A percentile compares a stretch with the other conserved stretches of the same genome.
These are phyloP conservation scores for Andrena camellia DNA, from an alignment of 2,888 invertebrate genomes.

Conservation along the genomic window DNA sequence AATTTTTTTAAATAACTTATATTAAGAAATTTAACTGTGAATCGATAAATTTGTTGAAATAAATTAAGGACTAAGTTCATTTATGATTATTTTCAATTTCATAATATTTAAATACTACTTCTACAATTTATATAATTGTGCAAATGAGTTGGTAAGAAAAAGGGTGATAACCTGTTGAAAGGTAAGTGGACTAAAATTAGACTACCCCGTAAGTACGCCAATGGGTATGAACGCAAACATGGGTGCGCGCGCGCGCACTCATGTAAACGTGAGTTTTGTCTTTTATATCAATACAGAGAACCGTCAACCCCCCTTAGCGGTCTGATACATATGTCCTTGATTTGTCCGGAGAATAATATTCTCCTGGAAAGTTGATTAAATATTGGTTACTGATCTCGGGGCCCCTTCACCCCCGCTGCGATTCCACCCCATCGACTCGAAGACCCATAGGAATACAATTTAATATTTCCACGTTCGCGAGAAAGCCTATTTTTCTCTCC, in stretches of 20 bases:
- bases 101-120: neutral
- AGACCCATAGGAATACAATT: constrained; percentile 76
- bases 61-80: neutral
- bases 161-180: neutral
- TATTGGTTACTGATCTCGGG: constrained; percentile 79
- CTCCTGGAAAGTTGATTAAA: constrained; percentile 84
- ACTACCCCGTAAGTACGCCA: constrained; percentile 50
- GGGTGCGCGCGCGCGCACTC: constrained; percentile 37
- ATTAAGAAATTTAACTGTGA: neutral
- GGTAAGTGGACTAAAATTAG: neutral
- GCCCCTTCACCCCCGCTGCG: constrained; percentile 47
- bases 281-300: constrained; percentile 60
- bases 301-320: constrained; percentile 70
- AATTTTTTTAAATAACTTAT: too few relatives aligned
- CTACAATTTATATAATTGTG: neutral
- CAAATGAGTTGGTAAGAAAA: neutral
- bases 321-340: constrained; percentile 83
- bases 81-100: neutral
- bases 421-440: constrained; percentile 51
- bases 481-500: constrained; percentile 62
- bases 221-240: constrained; percentile 55
- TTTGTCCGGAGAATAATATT: constrained; percentile 84
- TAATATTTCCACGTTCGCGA: constrained; percentile 69
- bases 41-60: neutral
- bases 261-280: constrained; percentile 41